Conservation (phyloP, 2,888 invertebrate species). For the Acleris emargana region DNA sequence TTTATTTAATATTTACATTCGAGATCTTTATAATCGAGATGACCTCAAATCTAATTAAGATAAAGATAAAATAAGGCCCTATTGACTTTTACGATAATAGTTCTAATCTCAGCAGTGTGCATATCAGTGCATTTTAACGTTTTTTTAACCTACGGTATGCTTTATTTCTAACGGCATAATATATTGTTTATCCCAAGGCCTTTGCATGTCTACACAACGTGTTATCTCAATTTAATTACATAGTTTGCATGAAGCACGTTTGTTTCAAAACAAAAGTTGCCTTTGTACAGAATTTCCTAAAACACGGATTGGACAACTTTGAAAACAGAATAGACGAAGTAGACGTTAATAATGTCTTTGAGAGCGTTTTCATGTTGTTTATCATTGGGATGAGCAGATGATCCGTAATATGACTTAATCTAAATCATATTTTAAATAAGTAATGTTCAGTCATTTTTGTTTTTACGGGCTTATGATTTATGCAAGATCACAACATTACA, state of each 20-base stretch:
- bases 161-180: too few species aligned
- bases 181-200: too few species aligned
- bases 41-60: too few species aligned
- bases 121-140: too few species aligned
- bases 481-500: too few species aligned
- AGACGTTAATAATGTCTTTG: slow-evolving; percentile 26
- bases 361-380: slow-evolving; percentile 33
- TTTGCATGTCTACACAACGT: neutral
- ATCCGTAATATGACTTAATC: slow-evolving; percentile 24
- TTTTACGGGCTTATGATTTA: slow-evolving; percentile 40
- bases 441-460: slow-evolving; percentile 5
- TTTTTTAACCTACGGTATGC: too few species aligned
- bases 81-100: too few species aligned
- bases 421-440: slow-evolving; percentile 16
- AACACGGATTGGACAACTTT: slow-evolving; percentile 18
- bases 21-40: too few species aligned
- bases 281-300: slow-evolving; percentile 2
- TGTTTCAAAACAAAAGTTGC: slow-evolving; percentile 9
- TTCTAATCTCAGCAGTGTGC: too few species aligned
- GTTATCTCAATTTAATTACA: slow-evolving; percentile 6
- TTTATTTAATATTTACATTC: too few species aligned
- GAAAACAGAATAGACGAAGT: slow-evolving; percentile 18
- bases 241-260: slow-evolving; percentile 15
- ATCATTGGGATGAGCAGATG: slow-evolving; percentile 20
- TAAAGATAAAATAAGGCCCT: too few species aligned